Evolutionary conservation across 2,113 vertebrate genomes (phyloP), one percentile per base, ranked within the genome.

Genomic region (Campylorhamphus procurvoides): DNA sequence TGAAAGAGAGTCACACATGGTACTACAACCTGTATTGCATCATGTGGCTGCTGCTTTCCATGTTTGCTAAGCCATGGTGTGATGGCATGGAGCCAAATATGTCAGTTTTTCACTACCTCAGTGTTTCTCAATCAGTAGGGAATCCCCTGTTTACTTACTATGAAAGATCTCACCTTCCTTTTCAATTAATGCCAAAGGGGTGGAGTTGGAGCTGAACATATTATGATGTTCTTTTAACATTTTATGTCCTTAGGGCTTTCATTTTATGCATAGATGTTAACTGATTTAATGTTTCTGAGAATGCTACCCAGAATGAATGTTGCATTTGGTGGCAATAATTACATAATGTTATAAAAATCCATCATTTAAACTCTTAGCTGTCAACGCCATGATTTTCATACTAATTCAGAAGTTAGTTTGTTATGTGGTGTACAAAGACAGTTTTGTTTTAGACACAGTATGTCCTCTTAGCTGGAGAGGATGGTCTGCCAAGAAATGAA

Each of bases 401-500:
- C 8, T 12, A 84, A 50, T 44, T 64, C n/a, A 92, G 29, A 72
- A 71, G 53, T 91, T 68, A 44, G 49, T 88, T 64, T 96, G 59
- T 94, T 72, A 40, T 52, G 66, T 89, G 76, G 46, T 17, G 3
- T 77, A 91, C 74, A 89, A 87, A 89, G 86, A 19, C 20, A 18
- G 90, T 91, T 89, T 84, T 84, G 73, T 92, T 92, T 84, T 59
- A 75, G 92, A 64, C 80, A 94, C 92, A 92, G 49, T 72, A 74
- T 60, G 69, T 91, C 90, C 83, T 64, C 79, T 94, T 93, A 78
- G 53, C 82, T 95, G 85, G 39, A 88, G 50, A 79, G 58, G 53
- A 62, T 69, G 37, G 29, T 93, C 85, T 96, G 81, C 94, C 94
- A 95, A 94, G 60, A 47, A 92, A 73, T 64, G 52, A 76, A 96